Base-by-base conservation (phyloP, 2,888 invertebrate species). In the Sabatieria punctata region DNA sequence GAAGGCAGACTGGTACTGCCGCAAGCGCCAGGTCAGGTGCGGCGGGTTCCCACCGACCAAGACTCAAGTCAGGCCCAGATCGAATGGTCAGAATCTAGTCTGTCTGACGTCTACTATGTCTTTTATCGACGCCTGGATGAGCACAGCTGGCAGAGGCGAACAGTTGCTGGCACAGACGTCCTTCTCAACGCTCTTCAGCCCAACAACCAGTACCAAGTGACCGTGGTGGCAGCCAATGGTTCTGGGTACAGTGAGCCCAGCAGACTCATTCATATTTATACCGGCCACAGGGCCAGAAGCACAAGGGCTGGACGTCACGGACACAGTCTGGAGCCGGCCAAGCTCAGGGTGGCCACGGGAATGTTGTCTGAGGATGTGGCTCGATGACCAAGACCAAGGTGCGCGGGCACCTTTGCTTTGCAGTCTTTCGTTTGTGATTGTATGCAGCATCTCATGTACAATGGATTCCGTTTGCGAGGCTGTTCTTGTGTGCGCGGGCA, bases 1-100 rank as follows among this genome's bases (percentile, higher is more conserved):
- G 54, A 51, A 43, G 22, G 35, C 1, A 42, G 33, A 6, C 42
- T 40, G 13, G 15, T 43, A 11, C 40, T 47, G 26, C 55, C 55
- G 2, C 47, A 45, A 23, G 49, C 19, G n/a, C 38, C 38, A 21
- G 8, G 19, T 13, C 8, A 6, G 15, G 11, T 38, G 15, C 33
- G 33, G 13, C 11, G 19, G 38, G 38, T 38, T 21, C 19, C 38
- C 19, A n/a, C 11, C 6, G 15, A 38, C 6, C 30, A 30, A 15
- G 30, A 30, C 30, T 6, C 8, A 6, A n/a, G 6, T 8, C 6
- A 13, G 38, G 38, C 38, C 8, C 11, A 6, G 11, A n/a, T 38
- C n/a, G 19, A 6, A 6, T 38, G 38, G 38, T 6, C 11, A n/a
- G 8, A 13, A n/a, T 6, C 38, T 18, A 21, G 15, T 8, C 38